Evolutionary conservation across 2,797 vertebrate species (phyloP), one percentile per base, ranked within the genome.

Genomic region (Etheostoma perlongum): DNA sequence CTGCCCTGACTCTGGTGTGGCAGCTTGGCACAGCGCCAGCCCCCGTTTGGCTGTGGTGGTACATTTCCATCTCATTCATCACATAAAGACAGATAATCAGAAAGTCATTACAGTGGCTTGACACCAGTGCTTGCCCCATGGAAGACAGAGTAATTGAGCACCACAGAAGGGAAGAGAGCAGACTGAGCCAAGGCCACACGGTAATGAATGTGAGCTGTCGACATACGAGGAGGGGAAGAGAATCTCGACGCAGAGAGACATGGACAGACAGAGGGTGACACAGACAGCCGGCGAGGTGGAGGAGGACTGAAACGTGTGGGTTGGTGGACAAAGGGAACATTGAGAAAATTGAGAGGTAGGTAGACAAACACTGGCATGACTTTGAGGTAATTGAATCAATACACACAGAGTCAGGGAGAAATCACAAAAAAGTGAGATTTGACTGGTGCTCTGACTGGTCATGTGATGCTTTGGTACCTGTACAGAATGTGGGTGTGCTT

Each of bases 61-160:
- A 96, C 96, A 97, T 97, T 97, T 97, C 97, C 96, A 97, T 98
- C 97, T 98, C 97, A 97, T 98, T 98, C 96, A 99, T 98, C 98
- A 98, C 96, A 95, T 97, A 96, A 97, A 97, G 96, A 97, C 97
- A 97, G 96, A 98, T 98, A 98, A 99, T 99, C 97, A 98, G 96
- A 97, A 98, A 98, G 97, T 97, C 97, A 97, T 99, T 99, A 99
- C 96, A 95, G 96, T 96, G 96, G 95, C 96, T 94, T 97, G 95
- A 96, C 96, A 97, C 94, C 94, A 94, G 95, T 95, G 93, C 94
- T 94, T 94, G 94, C 95, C 95, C 93, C 89, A 89, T 40, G 94
- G 96, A 99, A 97, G 97, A 97, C 94, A 94, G 95, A 93, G 88
- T 98, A 98, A 99, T 98, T 98, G 97, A 98, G 96, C 95, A 95